Evolutionary conservation across 2,888 invertebrate genomes (phyloP), one percentile per base, ranked within the genome.

Genomic region (Lucinisca nassula): DNA sequence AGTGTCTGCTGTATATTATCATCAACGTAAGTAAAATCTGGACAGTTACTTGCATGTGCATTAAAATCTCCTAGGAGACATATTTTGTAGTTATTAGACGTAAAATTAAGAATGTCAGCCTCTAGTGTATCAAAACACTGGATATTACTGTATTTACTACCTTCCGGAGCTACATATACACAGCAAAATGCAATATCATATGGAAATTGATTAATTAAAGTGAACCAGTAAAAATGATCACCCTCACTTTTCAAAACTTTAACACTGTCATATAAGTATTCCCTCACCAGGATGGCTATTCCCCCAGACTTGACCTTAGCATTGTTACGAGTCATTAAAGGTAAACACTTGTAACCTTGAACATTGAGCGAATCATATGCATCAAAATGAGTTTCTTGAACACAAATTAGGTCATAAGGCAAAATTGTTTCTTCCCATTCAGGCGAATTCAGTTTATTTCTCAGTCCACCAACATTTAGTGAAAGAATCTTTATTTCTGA

Each of bases 171-270:
- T 27, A 61, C 30, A 30, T 61, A 61, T 61, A 27, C 61, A 30
- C 6, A 6, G 21, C 61, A 61, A 61, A 61, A 61, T 17, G 27
- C n/a, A 61, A 61, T 61, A 17, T 61, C 61, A 61, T 27, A 61
- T 61, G 27, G 2, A 61, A 30, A 61, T 4, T 61, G 61, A 27
- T 61, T 30, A 30, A 30, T 21, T 8, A 61, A 30, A 30, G 61
- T 61, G 61, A 61, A 61, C 61, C 61, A 61, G 32, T 61, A 61
- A 61, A 61, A 61, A 30, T 27, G n/a, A 61, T 61, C 61, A 61
- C 61, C 61, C 4, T 61, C 61, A 61, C 30, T 61, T 61, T 61
- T 61, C 6, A 61, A 61, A 27, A 27, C 21, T 61, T 61, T 61
- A 61, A 61, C 17, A 30, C 30, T 61, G 61, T 61, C 61, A 61